These are phyloP conservation scores for Macrosoma leucophasiata DNA, from an alignment of 2,888 invertebrate genomes.

Conservation along the genomic window DNA sequence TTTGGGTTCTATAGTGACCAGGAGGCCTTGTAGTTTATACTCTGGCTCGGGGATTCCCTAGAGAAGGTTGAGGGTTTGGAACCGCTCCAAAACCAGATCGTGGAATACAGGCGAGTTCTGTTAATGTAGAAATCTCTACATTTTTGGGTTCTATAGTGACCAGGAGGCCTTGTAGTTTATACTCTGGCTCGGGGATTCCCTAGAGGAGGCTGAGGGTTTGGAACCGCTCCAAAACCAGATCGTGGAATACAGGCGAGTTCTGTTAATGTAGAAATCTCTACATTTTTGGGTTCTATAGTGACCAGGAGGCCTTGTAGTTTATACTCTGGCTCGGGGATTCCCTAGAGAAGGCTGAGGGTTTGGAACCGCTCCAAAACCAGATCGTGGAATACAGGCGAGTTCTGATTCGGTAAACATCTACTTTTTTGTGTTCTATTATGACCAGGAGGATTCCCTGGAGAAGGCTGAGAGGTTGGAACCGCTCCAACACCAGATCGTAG, in stretches of 20 bases:
- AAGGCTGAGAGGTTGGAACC: slow-evolving; percentile 81
- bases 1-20: neutral
- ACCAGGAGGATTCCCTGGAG: slow-evolving; percentile 92
- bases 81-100: slow-evolving; percentile 78
- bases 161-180: no score
- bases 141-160: neutral
- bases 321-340: no score
- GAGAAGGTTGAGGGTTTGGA: slow-evolving; percentile 80
- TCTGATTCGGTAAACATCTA: no score
- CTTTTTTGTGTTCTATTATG: slow-evolving; percentile 97
- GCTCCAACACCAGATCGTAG: slow-evolving; percentile 78
- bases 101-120: slow-evolving; percentile 78
- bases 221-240: slow-evolving; percentile 80
- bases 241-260: slow-evolving; percentile 80
- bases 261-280: no score
- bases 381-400: slow-evolving; percentile 80
- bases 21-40: no score
- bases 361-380: slow-evolving; percentile 79
- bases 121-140: neutral
- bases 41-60: no score
- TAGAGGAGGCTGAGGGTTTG: slow-evolving; percentile 78
- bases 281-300: slow-evolving; percentile 98
- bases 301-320: no score
- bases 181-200: no score
- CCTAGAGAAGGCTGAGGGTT: slow-evolving; percentile 77